Percentiles rank a stretch among this genome's conserved stretches.
phyloP scores from a whole-genome alignment of 2,113 vertebrate species.

The Mesembrinibis cayennensis region DNA sequence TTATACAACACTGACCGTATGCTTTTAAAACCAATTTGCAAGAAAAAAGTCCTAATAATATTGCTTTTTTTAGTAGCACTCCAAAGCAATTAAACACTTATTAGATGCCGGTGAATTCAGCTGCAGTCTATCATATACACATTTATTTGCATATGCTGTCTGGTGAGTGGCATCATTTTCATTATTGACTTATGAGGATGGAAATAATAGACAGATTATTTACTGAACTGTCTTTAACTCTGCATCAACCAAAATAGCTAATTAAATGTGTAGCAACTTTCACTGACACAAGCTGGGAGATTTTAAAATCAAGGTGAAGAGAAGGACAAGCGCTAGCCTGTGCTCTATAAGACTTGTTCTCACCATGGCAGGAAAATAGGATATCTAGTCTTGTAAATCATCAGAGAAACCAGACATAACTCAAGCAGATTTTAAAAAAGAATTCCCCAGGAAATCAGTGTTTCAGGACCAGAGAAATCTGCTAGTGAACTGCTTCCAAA shows the following conservation, averaged over 20 bases:
- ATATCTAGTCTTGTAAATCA: neutral
- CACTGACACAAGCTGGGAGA: neutral
- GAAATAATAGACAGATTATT: slow-evolving; percentile 13
- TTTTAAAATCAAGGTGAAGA: slow-evolving; percentile 28
- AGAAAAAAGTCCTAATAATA: neutral
- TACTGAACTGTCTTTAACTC: slow-evolving; percentile 7
- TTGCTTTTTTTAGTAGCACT: neutral
- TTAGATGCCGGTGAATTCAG: slow-evolving; percentile 5
- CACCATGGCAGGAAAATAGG: neutral
- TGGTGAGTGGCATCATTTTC: neutral
- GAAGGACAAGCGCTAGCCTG: neutral
- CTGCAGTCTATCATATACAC: neutral
- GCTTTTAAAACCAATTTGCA: neutral
- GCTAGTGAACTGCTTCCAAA: neutral
- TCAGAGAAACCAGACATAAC: neutral
- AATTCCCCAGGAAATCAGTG: neutral
- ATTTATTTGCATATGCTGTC: slow-evolving; percentile 24
- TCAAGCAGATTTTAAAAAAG: neutral
- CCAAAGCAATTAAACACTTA: slow-evolving; percentile 29
- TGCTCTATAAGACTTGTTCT: neutral
- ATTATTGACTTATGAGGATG: neutral
- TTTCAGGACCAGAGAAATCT: neutral
- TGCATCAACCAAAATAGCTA: neutral
- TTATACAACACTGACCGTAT: neutral
- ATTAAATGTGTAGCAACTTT: slow-evolving; percentile 2